A percentile compares a stretch with the other conserved stretches of the same genome.
Evolutionary conservation across 2,797 vertebrate species (phyloP).

Genomic region (Mormyrus proboscirostris): DNA sequence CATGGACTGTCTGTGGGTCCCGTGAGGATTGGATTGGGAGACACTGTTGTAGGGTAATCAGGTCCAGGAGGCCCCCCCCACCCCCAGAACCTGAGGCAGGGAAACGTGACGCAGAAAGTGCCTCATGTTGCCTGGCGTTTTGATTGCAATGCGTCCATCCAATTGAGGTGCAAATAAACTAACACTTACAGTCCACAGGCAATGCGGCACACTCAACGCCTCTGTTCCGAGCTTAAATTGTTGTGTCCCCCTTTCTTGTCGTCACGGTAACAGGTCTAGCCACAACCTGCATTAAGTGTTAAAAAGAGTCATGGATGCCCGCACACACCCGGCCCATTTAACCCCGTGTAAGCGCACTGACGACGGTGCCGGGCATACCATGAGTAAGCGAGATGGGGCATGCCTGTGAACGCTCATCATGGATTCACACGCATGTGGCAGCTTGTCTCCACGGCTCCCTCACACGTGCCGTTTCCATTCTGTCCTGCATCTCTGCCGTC

Average conservation of each 20-base stretch:
- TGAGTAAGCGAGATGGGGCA: neutral
- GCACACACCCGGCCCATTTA: neutral
- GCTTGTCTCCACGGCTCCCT: neutral
- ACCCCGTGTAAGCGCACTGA: neutral
- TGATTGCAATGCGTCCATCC: neutral
- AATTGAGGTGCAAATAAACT: neutral
- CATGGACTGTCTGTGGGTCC: neutral
- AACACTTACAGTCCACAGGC: neutral
- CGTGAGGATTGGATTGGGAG: neutral
- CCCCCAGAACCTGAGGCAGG: neutral
- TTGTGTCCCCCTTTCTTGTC: neutral
- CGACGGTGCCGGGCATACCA: neutral
- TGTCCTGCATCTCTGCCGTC: neutral
- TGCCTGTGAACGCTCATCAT: neutral
- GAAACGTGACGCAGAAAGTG: neutral
- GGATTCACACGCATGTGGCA: neutral
- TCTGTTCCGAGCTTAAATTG: neutral
- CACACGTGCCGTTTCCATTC: neutral
- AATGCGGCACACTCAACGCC: neutral
- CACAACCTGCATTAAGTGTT: neutral
- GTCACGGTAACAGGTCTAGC: neutral
- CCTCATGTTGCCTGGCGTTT: neutral
- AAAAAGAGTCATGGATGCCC: neutral
- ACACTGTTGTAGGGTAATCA: neutral
- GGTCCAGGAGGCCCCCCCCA: neutral